phyloP scores from a whole-genome alignment of 2,888 invertebrate genomes.

The Flexamia atlantica region DNA sequence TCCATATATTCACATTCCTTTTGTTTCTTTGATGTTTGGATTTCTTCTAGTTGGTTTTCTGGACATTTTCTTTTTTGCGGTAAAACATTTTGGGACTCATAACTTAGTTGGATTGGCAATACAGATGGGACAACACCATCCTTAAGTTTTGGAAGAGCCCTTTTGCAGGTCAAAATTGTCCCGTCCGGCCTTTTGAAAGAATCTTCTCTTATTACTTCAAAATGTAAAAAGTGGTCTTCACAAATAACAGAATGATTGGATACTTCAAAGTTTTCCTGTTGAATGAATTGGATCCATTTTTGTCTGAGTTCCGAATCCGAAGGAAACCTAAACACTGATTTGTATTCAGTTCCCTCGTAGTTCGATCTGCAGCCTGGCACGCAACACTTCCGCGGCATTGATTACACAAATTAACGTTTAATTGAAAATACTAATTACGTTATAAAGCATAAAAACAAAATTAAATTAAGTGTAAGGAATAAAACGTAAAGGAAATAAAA shows the following conservation, averaged over 20 bases:
- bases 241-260: background rate
- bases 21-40: slow-evolving; percentile 12
- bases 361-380: background rate
- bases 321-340: background rate
- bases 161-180: background rate
- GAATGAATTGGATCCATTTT: background rate
- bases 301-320: background rate
- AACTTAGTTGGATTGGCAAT: background rate
- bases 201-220: background rate
- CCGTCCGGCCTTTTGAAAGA: background rate
- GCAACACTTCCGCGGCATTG: background rate
- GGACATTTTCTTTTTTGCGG: background rate
- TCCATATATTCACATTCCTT: background rate
- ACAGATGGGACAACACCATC: background rate
- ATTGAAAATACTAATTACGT: too few relatives aligned
- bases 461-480: too few relatives aligned
- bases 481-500: too few relatives aligned
- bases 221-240: background rate
- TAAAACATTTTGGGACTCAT: background rate
- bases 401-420: background rate
- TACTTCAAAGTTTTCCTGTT: background rate
- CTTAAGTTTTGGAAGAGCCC: background rate
- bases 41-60: slow-evolving; percentile 36
- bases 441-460: too few relatives aligned
- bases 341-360: background rate